These are phyloP conservation scores for Siderastrea radians DNA, from an alignment of 92 coral and sea anemone genomes.

Conservation along the genomic window DNA sequence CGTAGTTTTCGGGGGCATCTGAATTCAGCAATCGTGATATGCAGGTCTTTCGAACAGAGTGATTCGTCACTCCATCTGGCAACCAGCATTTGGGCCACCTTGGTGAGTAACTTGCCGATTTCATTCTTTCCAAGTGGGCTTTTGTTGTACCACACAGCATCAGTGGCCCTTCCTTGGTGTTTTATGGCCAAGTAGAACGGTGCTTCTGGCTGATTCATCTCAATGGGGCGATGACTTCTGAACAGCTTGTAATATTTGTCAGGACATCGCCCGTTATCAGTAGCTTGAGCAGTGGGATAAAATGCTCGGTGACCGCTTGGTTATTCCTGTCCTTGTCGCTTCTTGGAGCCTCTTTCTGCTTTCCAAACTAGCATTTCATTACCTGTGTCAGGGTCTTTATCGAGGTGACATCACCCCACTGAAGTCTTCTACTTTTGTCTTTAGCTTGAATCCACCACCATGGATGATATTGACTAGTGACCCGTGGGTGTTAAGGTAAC, in stretches of 20 bases:
- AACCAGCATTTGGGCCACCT: neutral
- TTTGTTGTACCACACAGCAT: conserved; percentile 32
- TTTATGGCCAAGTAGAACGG: conserved; percentile 14
- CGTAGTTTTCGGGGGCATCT: conserved; percentile 45
- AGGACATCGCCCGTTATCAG: conserved; percentile 20
- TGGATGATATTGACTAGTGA: conserved; percentile 13
- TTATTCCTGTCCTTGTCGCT: conserved; percentile 10
- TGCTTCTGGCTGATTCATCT: neutral
- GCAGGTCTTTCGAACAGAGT: conserved; percentile 35
- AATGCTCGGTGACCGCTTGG: conserved; percentile 42
- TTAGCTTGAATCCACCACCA: conserved; percentile 30
- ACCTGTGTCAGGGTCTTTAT: conserved; percentile 25
- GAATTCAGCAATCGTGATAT: conserved; percentile 22
- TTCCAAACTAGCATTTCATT: conserved; percentile 43
- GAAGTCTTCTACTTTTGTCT: conserved; percentile 51
- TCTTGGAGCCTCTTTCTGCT: conserved; percentile 44
- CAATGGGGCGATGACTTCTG: neutral
- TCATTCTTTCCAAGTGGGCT: conserved; percentile 52
- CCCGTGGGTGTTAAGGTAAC: conserved; percentile 29
- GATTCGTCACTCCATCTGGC: conserved; percentile 32
- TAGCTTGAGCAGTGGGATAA: conserved; percentile 50
- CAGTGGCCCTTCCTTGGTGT: conserved; percentile 5
- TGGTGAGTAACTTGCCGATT: conserved; percentile 42
- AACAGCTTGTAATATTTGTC: neutral
- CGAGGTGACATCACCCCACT: conserved; percentile 41